Percentiles rank a stretch among this genome's conserved stretches.
These are phyloP conservation scores for Agapostemon virescens DNA, from an alignment of 2,888 invertebrate species.

Conservation along the genomic window DNA sequence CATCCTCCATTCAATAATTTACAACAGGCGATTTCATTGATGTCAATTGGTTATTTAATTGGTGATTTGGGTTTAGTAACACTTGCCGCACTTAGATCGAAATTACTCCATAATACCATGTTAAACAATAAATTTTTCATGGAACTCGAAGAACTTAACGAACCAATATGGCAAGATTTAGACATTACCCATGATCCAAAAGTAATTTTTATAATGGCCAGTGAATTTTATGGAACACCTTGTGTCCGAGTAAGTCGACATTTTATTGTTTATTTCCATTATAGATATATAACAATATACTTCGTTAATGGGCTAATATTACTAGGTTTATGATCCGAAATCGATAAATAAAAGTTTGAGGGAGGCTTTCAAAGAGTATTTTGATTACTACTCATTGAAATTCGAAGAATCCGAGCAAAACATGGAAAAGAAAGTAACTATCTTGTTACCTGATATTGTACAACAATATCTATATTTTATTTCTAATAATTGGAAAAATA, in stretches of 20 bases:
- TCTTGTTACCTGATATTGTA: slow-evolving; percentile 69
- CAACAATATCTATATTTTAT: slow-evolving; percentile 69
- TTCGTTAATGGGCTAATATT: slow-evolving; percentile 15
- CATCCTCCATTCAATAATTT: slow-evolving; percentile 69
- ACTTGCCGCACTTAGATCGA: slow-evolving; percentile 73
- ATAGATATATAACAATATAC: neutral
- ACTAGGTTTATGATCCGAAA: slow-evolving; percentile 71
- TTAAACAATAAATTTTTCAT: slow-evolving; percentile 65
- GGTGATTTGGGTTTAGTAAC: slow-evolving; percentile 78
- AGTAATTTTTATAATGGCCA: slow-evolving; percentile 75
- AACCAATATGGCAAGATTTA: slow-evolving; percentile 76
- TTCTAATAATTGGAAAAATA: slow-evolving; percentile 43
- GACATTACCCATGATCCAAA: slow-evolving; percentile 75
- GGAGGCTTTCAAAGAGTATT: slow-evolving; percentile 65
- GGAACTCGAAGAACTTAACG: slow-evolving; percentile 75
- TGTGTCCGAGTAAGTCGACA: slow-evolving; percentile 65
- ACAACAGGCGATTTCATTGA: slow-evolving; percentile 69
- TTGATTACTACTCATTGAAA: slow-evolving; percentile 59
- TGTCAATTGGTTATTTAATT: slow-evolving; percentile 76
- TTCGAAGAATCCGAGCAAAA: slow-evolving; percentile 3
- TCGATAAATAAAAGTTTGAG: slow-evolving; percentile 71
- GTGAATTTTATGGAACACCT: slow-evolving; percentile 74
- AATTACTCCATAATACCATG: slow-evolving; percentile 69
- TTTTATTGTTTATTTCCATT: neutral
- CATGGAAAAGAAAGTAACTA: slow-evolving; percentile 19